phyloP scores from a whole-genome alignment of 2,113 vertebrate species.

The Alligator sinensis region DNA sequence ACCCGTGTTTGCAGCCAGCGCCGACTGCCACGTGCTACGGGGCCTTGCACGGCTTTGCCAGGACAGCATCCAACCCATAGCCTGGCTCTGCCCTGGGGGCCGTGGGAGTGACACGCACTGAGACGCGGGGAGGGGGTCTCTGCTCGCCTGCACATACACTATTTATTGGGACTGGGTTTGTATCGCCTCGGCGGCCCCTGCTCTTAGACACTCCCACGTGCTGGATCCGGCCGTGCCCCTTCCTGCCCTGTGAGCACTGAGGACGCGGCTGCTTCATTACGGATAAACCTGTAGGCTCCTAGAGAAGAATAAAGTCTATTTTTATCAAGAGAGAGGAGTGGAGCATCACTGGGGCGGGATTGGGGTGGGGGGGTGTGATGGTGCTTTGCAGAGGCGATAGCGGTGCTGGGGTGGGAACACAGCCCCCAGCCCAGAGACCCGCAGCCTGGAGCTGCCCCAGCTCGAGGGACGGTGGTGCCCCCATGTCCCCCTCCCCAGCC shows the following conservation, averaged over 20 bases:
- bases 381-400: not conserved
- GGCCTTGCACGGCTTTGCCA: not conserved
- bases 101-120: not conserved
- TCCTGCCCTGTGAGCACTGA: no score
- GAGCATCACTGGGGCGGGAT: rapidly evolving
- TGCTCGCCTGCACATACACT: constrained; percentile 66
- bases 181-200: not conserved
- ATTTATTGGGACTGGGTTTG: constrained; percentile 65
- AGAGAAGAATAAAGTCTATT: constrained; percentile 76
- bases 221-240: not conserved
- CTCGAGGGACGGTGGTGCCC: not conserved
- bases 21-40: not conserved
- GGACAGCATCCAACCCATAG: not conserved
- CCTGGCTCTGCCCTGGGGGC: not conserved
- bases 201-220: not conserved
- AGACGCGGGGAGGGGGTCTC: not conserved
- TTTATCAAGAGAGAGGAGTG: constrained; percentile 49
- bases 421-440: no score
- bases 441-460: no score
- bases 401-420: rapidly evolving
- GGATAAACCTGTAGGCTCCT: constrained; percentile 47
- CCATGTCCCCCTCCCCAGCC: not conserved
- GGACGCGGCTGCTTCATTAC: constrained; percentile 10
- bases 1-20: not conserved
- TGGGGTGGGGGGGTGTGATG: not conserved